These are phyloP conservation scores for Piliocolobus tephrosceles DNA, from an alignment of 2,113 vertebrate species.

Conservation along the genomic window DNA sequence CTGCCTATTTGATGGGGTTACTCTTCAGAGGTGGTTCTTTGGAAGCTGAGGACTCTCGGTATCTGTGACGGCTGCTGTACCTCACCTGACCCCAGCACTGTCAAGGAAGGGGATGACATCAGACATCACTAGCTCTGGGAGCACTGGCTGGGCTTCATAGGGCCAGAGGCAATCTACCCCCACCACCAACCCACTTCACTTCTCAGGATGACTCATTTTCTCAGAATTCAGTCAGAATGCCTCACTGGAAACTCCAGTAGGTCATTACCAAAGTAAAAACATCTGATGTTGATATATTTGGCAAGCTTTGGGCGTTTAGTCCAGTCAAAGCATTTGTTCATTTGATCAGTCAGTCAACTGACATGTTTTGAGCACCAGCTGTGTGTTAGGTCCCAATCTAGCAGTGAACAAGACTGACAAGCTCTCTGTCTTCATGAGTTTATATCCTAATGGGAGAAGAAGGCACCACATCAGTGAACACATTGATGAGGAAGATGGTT, in stretches of 20 bases:
- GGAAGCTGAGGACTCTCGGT: neutral
- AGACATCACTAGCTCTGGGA: neutral
- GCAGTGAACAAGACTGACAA: neutral
- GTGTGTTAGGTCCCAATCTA: neutral
- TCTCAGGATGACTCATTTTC: neutral
- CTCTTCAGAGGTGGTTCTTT: neutral
- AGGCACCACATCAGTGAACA: neutral
- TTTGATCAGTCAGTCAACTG: neutral
- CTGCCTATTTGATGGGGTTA: accelerated
- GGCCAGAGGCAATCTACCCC: neutral
- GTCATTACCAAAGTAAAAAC: neutral
- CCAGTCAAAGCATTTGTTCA: neutral
- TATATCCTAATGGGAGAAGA: neutral
- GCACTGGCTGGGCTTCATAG: neutral
- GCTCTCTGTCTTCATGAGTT: neutral
- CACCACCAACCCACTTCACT: neutral
- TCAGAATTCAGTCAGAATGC: neutral
- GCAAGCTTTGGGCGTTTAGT: neutral
- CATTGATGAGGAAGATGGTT: neutral
- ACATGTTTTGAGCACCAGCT: neutral
- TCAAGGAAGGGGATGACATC: neutral
- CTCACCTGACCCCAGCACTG: neutral
- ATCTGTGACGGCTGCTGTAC: neutral
- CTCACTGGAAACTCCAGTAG: neutral
- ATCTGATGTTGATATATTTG: neutral